Conservation (phyloP, 2,888 invertebrate species). For the Ophion slaviceki region DNA sequence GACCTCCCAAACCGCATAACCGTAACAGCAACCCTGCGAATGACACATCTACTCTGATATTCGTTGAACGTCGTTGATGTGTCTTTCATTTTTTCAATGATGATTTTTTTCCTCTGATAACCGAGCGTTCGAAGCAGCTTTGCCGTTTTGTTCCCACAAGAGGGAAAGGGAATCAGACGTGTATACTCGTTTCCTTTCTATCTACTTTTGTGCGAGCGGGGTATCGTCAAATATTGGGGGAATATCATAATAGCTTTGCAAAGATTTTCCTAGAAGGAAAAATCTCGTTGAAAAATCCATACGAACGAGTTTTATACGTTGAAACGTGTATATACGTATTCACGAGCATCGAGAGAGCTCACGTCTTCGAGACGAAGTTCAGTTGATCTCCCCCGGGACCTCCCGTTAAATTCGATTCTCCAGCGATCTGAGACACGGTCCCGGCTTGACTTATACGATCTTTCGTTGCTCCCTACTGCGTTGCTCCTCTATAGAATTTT, state of each 20-base stretch:
- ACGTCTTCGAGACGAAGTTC: constrained; percentile 33
- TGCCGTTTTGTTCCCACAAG: not conserved
- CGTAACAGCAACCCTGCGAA: not conserved
- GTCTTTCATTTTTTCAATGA: not conserved
- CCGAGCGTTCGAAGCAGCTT: not conserved
- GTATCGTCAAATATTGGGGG: not conserved
- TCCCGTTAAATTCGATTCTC: constrained; percentile 63
- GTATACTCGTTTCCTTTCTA: not conserved
- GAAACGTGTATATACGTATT: not conserved
- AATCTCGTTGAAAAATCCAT: constrained; percentile 13
- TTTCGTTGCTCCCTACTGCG: constrained; percentile 37
- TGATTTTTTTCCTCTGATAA: not conserved
- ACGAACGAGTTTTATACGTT: not conserved
- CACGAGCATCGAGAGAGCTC: constrained; percentile 25
- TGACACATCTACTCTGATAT: not conserved
- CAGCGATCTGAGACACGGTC: constrained; percentile 51
- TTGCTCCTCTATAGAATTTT: constrained; percentile 49
- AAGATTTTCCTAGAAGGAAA: constrained; percentile 1
- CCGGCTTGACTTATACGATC: constrained; percentile 40
- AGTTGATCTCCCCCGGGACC: constrained; percentile 55
- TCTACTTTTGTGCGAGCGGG: not conserved
- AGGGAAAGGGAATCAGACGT: not conserved
- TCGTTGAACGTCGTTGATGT: not conserved
- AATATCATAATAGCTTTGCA: constrained; percentile 8
- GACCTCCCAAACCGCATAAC: not conserved